Evolutionary conservation across 2,888 invertebrate species (phyloP).

Genomic region (Nemurella pictetii): DNA sequence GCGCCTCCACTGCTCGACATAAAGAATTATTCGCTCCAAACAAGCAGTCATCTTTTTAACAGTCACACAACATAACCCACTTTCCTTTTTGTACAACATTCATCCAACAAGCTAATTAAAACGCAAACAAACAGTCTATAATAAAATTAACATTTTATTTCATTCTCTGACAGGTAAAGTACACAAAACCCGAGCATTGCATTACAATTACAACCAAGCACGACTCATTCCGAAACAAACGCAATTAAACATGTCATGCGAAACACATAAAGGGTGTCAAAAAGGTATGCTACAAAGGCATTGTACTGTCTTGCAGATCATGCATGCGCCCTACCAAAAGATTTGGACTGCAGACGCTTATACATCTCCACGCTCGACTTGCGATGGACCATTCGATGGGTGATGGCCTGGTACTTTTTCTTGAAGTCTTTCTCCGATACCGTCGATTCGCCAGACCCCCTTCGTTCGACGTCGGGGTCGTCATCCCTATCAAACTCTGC

Average conservation of each 20-base stretch:
- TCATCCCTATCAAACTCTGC: constrained; percentile 4
- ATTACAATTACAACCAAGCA: background rate
- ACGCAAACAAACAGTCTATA: background rate
- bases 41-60: background rate
- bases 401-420: constrained; percentile 81
- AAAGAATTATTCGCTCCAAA: background rate
- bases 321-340: constrained; percentile 69
- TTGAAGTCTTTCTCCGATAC: constrained; percentile 86
- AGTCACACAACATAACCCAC: background rate
- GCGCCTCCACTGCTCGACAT: background rate
- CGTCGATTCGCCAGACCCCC: constrained; percentile 57
- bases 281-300: background rate
- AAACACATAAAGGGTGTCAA: background rate
- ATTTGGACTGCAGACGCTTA: constrained; percentile 77
- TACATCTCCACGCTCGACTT: constrained; percentile 90
- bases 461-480: constrained; percentile 9
- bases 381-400: constrained; percentile 86
- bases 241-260: background rate
- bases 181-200: background rate
- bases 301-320: no score
- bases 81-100: background rate
- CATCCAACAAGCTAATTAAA: background rate
- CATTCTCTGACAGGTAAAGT: no score
- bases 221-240: background rate
- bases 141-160: background rate